Evolutionary conservation across 1,140 invertebrate genomes (phyloP).

Genomic region (Ridgeia piscesae): DNA sequence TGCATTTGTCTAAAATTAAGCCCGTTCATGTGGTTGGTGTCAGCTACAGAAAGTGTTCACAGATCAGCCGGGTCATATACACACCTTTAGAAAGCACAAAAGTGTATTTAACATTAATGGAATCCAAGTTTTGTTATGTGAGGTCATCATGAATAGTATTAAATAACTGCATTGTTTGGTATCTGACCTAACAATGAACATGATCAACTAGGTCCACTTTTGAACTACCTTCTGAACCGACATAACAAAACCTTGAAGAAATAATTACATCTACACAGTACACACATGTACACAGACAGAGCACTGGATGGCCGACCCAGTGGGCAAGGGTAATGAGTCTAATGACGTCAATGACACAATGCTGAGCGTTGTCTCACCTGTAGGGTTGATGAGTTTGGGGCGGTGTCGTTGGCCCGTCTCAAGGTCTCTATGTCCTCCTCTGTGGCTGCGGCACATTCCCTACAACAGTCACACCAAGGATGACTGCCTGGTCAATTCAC

Average conservation of each 20-base stretch:
- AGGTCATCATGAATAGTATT: no score
- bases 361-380: slow-evolving; percentile 38
- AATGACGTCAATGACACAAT: not conserved
- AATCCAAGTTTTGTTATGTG: no score
- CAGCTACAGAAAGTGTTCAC: no score
- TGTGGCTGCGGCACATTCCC: slow-evolving; percentile 41
- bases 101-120: no score
- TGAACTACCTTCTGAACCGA: not conserved
- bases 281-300: not conserved
- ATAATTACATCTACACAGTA: not conserved
- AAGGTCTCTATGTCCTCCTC: slow-evolving; percentile 42
- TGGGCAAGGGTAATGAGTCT: not conserved
- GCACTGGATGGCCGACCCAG: no score
- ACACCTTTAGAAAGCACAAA: no score
- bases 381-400: slow-evolving; percentile 41
- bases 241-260: not conserved
- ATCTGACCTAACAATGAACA: no score
- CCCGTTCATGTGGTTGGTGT: no score
- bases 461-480: not conserved
- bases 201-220: no score
- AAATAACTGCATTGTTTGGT: no score
- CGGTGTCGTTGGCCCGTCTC: slow-evolving; percentile 40
- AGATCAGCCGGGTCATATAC: no score
- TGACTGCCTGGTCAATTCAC: not conserved
- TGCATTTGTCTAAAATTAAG: no score